A percentile compares a stretch with the other conserved stretches of the same genome.
These are phyloP conservation scores for Drymodes brunneopygia DNA, from an alignment of 2,113 vertebrate species.

Conservation along the genomic window DNA sequence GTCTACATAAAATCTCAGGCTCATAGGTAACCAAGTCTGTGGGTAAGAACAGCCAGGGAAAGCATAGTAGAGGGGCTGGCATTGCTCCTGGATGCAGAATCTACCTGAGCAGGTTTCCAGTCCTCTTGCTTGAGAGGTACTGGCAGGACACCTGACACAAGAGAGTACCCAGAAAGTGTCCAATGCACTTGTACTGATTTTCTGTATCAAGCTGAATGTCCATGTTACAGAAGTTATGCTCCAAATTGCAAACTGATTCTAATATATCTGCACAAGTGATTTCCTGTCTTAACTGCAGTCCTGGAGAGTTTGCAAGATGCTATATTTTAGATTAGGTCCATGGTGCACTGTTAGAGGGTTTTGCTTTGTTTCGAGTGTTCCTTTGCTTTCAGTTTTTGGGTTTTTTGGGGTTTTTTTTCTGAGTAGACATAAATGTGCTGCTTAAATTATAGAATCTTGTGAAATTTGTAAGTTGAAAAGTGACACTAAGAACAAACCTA, in stretches of 20 bases:
- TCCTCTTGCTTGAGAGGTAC: background rate
- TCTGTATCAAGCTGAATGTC: background rate
- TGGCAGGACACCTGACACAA: background rate
- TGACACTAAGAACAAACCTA: background rate
- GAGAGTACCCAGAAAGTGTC: background rate
- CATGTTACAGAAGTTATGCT: rapidly evolving
- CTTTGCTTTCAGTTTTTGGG: too few species aligned
- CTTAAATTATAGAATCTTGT: background rate
- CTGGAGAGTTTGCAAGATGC: background rate
- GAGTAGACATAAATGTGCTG: background rate
- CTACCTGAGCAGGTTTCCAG: background rate
- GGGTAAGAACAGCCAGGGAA: background rate
- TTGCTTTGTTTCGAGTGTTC: background rate
- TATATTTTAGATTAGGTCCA: background rate
- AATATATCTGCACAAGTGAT: background rate
- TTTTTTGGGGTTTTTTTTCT: background rate
- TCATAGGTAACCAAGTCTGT: background rate
- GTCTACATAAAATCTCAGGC: background rate
- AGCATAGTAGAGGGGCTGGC: background rate
- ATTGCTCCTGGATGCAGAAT: background rate
- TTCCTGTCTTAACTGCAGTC: background rate
- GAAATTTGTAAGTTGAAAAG: background rate
- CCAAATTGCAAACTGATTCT: background rate
- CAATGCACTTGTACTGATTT: background rate
- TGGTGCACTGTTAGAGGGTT: background rate